Percentiles rank a stretch among this genome's conserved stretches.
These are phyloP conservation scores for Drosophila seclusa DNA, from an alignment of 2,888 invertebrate species.

Conservation along the genomic window DNA sequence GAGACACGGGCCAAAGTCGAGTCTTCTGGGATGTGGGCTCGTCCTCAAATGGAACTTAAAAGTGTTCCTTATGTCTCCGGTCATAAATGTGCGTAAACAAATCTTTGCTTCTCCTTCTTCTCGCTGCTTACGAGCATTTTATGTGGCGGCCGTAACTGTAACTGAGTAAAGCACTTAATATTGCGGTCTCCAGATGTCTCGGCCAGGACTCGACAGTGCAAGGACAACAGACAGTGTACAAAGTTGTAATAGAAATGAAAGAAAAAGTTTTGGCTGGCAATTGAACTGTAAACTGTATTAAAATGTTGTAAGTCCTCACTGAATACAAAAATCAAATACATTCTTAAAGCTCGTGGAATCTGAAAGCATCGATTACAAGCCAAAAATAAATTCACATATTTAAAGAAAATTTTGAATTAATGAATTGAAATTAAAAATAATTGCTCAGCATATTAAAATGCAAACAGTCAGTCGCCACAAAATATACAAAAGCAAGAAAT, in stretches of 20 bases:
- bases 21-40: conserved; percentile 23
- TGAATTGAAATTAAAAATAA: too few relatives aligned
- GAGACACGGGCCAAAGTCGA: conserved; percentile 15
- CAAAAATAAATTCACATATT: background rate
- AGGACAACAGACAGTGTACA: background rate
- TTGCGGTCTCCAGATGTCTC: conserved; percentile 1
- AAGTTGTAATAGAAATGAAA: background rate
- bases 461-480: too few relatives aligned
- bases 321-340: background rate
- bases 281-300: background rate
- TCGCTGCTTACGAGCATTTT: conserved; percentile 27
- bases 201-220: background rate
- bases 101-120: conserved; percentile 29
- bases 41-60: conserved; percentile 44
- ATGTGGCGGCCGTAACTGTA: conserved; percentile 16
- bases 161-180: conserved; percentile 28
- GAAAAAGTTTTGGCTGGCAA: background rate
- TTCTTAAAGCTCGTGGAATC: background rate
- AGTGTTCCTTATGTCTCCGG: conserved; percentile 54
- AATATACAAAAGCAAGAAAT: too few relatives aligned
- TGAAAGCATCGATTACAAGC: background rate
- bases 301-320: background rate
- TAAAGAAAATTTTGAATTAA: background rate
- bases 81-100: conserved; percentile 62
- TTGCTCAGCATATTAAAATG: too few relatives aligned